Evolutionary conservation across 2,113 vertebrate species (phyloP).

Genomic region (Lycocorax pyrrhopterus): DNA sequence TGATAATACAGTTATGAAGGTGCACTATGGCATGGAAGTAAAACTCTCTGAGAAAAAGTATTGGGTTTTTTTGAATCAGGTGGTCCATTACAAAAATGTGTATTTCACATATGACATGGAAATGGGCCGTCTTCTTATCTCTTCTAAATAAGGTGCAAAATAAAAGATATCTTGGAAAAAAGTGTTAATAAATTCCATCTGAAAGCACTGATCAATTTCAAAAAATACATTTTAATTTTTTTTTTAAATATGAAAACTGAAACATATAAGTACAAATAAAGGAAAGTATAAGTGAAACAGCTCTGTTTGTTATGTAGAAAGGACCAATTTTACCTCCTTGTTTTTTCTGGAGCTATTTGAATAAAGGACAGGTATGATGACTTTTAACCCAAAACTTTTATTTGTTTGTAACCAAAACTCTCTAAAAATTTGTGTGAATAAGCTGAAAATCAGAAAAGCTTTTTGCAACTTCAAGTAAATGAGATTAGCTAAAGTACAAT

Average conservation of each 20-base stretch:
- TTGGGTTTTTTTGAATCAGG: rapidly evolving
- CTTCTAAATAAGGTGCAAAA: background rate
- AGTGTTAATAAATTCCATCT: background rate
- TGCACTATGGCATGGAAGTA: background rate
- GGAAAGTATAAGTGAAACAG: background rate
- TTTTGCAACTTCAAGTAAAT: background rate
- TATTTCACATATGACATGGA: background rate
- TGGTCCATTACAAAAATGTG: background rate
- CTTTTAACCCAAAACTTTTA: background rate
- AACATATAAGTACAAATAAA: background rate
- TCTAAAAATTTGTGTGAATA: background rate
- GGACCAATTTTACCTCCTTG: background rate
- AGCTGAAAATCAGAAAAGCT: background rate
- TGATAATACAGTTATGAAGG: background rate
- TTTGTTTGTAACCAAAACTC: background rate
- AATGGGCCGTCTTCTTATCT: background rate
- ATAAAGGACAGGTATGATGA: background rate
- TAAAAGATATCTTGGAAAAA: background rate
- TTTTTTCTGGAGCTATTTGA: background rate
- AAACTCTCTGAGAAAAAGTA: background rate
- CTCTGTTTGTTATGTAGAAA: background rate
- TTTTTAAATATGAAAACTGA: background rate
- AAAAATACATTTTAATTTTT: background rate
- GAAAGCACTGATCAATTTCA: background rate
- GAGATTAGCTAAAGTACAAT: background rate